Evolutionary conservation across 1,140 invertebrate species (phyloP), one percentile per base, ranked within the genome.

Genomic region (Polypedilum vanderplanki): DNA sequence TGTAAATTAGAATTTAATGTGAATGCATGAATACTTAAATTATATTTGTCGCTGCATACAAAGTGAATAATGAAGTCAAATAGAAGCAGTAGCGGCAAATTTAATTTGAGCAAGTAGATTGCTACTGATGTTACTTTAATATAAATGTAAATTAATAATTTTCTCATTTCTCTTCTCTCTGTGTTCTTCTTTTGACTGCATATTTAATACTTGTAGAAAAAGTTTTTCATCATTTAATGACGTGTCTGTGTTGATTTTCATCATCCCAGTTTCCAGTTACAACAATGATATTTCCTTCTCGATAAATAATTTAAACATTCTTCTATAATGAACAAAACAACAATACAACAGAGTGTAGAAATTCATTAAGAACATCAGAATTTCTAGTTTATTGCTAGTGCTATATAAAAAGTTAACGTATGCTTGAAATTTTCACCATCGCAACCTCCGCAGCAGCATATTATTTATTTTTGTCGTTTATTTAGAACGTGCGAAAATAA

Each of bases 191-290:
- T n/a, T 15, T 1, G 12, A 57, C n/a, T 15, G n/a, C n/a, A 57
- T 57, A 15, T 4, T n/a, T n/a, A 46, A 57, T n/a, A 57, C 1
- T 12, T 57, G 46, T 57, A 57, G 46, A 57, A 57, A n/a, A 57
- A 57, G 46, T 57, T 57, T 57, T 57, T 57, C 46, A 15, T 57
- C 46, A 57, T 57, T n/a, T n/a, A n/a, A 4, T 57, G 46, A 57
- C 46, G 46, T 57, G 46, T 57, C 46, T 57, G 46, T 57, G 46
- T 57, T 57, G 46, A 57, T 57, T 57, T 57, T 57, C 46, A 57
- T 15, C 46, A 57, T 33, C 24, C 24, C 24, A 3, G 24, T 33
- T 33, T 33, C 2, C 24, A 33, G 24, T 5, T 33, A 33, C 24
- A 33, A 33, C 24, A 33, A 33, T 33, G 24, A 33, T 3, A 33